Evolutionary conservation across 1,140 invertebrate species (phyloP).

Genomic region (Drosophila malerkotliana): DNA sequence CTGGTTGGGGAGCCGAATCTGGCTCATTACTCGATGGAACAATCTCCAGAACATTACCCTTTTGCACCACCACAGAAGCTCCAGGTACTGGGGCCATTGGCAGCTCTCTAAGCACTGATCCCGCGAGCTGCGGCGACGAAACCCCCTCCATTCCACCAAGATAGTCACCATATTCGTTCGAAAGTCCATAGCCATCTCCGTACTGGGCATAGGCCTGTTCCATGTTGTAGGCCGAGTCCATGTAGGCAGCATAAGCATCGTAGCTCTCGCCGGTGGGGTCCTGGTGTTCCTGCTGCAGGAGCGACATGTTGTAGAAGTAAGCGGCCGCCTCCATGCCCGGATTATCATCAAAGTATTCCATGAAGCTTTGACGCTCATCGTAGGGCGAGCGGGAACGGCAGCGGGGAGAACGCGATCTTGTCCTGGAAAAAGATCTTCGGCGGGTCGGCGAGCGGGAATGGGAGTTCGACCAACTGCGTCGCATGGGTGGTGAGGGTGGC

Average conservation of each 20-base stretch:
- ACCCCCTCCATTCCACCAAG: background rate
- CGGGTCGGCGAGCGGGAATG: slow-evolving; percentile 46
- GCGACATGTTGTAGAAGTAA: slow-evolving; percentile 72
- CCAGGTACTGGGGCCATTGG: slow-evolving; percentile 19
- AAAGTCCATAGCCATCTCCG: slow-evolving; percentile 36
- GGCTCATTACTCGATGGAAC: slow-evolving; percentile 54
- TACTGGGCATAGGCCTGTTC: slow-evolving; percentile 69
- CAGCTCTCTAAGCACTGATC: slow-evolving; percentile 25
- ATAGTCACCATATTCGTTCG: slow-evolving; percentile 28
- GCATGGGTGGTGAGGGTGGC: slow-evolving; percentile 80
- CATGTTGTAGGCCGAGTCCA: slow-evolving; percentile 68
- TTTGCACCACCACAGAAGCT: slow-evolving; percentile 71
- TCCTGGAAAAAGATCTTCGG: slow-evolving; percentile 34
- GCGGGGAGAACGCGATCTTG: slow-evolving; percentile 41
- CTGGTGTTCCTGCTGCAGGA: slow-evolving; percentile 57
- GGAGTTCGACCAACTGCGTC: slow-evolving; percentile 60
- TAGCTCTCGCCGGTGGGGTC: slow-evolving; percentile 44
- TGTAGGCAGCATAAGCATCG: slow-evolving; percentile 67
- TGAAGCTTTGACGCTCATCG: slow-evolving; percentile 14
- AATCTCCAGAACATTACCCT: slow-evolving; percentile 80
- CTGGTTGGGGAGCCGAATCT: background rate
- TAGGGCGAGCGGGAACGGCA: slow-evolving; percentile 26
- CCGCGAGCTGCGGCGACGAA: slow-evolving; percentile 2
- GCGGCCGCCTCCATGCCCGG: slow-evolving; percentile 52
- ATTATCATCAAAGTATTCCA: slow-evolving; percentile 63